A percentile compares a stretch with the other conserved stretches of the same genome.
Conservation (phyloP, 2,113 vertebrate genomes). For the Psilopsiagon aymara region DNA sequence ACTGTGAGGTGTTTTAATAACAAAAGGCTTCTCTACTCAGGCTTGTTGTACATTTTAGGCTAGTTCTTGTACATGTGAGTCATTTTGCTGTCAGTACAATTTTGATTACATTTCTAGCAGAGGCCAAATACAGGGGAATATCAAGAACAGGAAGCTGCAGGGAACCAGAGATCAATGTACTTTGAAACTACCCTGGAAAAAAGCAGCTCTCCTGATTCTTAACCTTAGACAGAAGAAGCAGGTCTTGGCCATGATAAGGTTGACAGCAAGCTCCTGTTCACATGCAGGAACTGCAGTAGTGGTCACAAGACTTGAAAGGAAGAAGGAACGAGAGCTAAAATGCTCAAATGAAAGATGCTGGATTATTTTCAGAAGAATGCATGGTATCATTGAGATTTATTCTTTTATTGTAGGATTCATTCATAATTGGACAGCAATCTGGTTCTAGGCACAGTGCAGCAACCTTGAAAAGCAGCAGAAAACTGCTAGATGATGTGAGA, state of each 20-base stretch:
- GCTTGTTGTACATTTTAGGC: neutral
- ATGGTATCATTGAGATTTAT: neutral
- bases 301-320: neutral
- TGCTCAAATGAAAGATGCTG: neutral
- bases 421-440: neutral
- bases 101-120: neutral
- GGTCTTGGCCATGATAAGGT: neutral
- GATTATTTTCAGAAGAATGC: neutral
- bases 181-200: neutral
- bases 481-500: slow-evolving; percentile 6
- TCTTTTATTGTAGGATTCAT: neutral
- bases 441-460: neutral
- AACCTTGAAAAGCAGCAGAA: neutral
- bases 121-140: neutral
- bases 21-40: neutral
- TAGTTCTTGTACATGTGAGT: neutral
- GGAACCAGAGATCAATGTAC: neutral
- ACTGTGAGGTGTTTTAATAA: slow-evolving; percentile 11
- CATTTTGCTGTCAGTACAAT: neutral
- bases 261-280: neutral
- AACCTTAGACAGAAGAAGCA: neutral
- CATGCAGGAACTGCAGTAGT: neutral
- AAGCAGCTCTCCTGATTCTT: neutral
- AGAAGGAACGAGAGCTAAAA: neutral
- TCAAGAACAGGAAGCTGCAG: neutral